Evolutionary conservation across 2,888 invertebrate genomes (phyloP), one percentile per base, ranked within the genome.

Genomic region (Rhagophthalmus giganteus): DNA sequence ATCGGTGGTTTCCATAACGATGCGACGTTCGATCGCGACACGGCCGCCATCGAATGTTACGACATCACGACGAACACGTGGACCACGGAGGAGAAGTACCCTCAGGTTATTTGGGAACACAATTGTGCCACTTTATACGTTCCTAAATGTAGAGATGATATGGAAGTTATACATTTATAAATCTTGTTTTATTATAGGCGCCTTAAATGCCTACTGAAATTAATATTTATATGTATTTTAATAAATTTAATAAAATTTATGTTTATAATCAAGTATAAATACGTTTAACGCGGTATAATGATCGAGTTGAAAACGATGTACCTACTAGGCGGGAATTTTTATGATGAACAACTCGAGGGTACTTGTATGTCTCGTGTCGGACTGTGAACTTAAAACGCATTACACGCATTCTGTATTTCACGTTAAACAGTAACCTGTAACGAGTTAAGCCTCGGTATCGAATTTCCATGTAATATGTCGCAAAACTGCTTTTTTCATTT

Each of bases 31-130:
- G 82, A 85, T 66, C 78, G 82, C 42, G 83, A 84, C 52, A 84
- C 85, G 45, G 81, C 82, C 2, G 79, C 81, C 32, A 82, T 87
- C 7, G 86, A 86, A 67, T 81, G 80, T 55, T 86, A 83, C 65
- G 82, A 87, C 68, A 72, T 86, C 56, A 79, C 79, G 20, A 79
- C 74, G 0, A 77, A 79, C 55, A 69, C 74, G 8, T 87, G 87
- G 86, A 78, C 78, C 3, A 79, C 79, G 6, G 80, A 80, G n/a
- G 79, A 81, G 58, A 79, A 82, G 54, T 82, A 84, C 66, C 82
- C 84, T 0, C 81, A 83, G 61, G 83, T 85, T 63, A 80, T 85
- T 48, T 87, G 87, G 87, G 87, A 87, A 65, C 86, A 86, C 61
- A 80, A 81, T 1, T 83, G 84, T 65, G 84, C 82, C 33, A 79